These are phyloP conservation scores for Drosophila tsacasi DNA, from an alignment of 1,140 invertebrate species.

Conservation along the genomic window DNA sequence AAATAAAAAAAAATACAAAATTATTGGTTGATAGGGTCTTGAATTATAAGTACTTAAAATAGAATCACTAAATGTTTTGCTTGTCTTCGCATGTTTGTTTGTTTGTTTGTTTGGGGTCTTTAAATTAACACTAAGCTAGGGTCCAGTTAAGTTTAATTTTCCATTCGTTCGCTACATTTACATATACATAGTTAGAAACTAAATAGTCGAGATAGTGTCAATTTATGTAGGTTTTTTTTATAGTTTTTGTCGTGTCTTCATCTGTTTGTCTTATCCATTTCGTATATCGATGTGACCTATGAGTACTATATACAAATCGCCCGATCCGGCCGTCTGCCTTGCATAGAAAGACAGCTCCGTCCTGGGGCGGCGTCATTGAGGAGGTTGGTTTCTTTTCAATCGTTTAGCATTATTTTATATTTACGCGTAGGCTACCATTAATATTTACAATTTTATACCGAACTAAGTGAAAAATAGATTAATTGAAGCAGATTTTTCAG, in stretches of 20 bases:
- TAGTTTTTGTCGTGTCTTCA: constrained; percentile 33
- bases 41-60: constrained; percentile 71
- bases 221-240: constrained; percentile 54
- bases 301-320: constrained; percentile 74
- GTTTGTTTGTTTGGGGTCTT: constrained; percentile 55
- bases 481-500: constrained; percentile 83
- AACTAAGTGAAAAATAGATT: constrained; percentile 61
- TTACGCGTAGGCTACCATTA: constrained; percentile 43
- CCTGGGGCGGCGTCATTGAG: constrained; percentile 73
- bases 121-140: constrained; percentile 73
- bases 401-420: constrained; percentile 41
- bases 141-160: constrained; percentile 64
- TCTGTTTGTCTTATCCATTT: constrained; percentile 41
- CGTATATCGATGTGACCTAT: constrained; percentile 67
- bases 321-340: constrained; percentile 55
- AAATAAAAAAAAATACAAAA: constrained; percentile 44
- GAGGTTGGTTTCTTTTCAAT: constrained; percentile 58
- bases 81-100: constrained; percentile 68
- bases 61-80: constrained; percentile 82
- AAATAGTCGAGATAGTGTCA: constrained; percentile 79
- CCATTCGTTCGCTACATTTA: constrained; percentile 46
- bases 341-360: constrained; percentile 53
- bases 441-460: constrained; percentile 72
- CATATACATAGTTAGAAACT: constrained; percentile 64
- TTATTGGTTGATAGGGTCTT: constrained; percentile 47